Evolutionary conservation across 1,140 invertebrate species (phyloP).

Genomic region (Diachasma alloeum): DNA sequence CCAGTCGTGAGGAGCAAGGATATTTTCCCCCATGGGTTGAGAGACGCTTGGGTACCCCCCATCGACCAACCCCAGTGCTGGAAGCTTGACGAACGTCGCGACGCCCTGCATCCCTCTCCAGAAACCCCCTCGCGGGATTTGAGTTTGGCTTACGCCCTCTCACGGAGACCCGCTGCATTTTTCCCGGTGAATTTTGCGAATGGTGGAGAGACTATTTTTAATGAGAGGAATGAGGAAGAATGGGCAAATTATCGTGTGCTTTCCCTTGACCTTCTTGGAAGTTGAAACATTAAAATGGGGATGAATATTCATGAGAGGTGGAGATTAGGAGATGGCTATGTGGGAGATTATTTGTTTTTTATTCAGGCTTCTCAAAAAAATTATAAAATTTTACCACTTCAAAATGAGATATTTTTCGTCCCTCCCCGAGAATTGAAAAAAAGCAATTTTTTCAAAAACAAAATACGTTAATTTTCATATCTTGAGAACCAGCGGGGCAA

Average conservation of each 20-base stretch:
- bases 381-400: too few species aligned
- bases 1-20: conserved; percentile 38
- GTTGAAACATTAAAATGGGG: background rate
- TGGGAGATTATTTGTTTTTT: too few species aligned
- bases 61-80: conserved; percentile 51
- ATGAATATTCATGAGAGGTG: background rate
- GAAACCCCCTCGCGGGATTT: conserved; percentile 44
- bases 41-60: conserved; percentile 20
- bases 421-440: too few species aligned
- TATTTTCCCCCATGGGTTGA: conserved; percentile 17
- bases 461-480: too few species aligned
- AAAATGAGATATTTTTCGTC: too few species aligned
- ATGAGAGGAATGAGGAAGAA: background rate
- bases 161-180: background rate
- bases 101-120: conserved; percentile 62
- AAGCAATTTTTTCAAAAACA: too few species aligned
- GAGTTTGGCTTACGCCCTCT: background rate
- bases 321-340: too few species aligned
- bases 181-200: background rate
- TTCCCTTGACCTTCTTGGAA: background rate
- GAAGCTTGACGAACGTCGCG: conserved; percentile 62
- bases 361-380: too few species aligned
- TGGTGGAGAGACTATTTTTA: background rate
- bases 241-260: background rate
- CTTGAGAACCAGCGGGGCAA: too few species aligned